Evolutionary conservation across 2,113 vertebrate genomes (phyloP).

Genomic region (Hemiprocne comata): DNA sequence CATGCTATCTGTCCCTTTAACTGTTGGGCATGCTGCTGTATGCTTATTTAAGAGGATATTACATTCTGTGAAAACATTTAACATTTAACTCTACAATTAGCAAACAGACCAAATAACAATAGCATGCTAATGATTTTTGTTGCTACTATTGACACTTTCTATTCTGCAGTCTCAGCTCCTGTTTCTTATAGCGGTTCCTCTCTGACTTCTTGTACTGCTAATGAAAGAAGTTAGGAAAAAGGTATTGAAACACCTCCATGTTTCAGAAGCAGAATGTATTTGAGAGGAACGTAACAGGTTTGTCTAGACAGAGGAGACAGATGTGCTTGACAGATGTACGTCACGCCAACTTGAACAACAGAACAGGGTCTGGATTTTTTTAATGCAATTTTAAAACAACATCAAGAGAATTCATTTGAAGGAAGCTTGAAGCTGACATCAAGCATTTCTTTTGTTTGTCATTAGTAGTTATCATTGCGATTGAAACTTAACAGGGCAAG

Average conservation of each 20-base stretch:
- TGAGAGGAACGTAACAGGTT: background rate
- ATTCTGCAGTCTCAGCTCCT: background rate
- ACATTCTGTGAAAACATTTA: background rate
- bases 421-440: background rate
- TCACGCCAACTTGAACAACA: background rate
- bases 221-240: background rate
- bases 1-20: background rate
- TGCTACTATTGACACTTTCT: background rate
- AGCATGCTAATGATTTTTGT: background rate
- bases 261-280: background rate
- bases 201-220: background rate
- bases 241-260: fast-evolving
- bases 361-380: background rate
- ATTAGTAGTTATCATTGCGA: background rate
- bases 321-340: background rate
- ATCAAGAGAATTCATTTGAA: background rate
- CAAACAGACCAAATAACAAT: background rate
- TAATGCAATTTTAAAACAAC: background rate
- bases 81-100: background rate
- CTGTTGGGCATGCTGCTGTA: background rate
- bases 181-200: background rate
- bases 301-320: background rate
- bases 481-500: background rate
- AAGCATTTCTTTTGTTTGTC: background rate
- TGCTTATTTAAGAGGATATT: background rate